These are phyloP conservation scores for Semicossyphus pulcher DNA, from an alignment of 2,113 vertebrate genomes.

Conservation along the genomic window DNA sequence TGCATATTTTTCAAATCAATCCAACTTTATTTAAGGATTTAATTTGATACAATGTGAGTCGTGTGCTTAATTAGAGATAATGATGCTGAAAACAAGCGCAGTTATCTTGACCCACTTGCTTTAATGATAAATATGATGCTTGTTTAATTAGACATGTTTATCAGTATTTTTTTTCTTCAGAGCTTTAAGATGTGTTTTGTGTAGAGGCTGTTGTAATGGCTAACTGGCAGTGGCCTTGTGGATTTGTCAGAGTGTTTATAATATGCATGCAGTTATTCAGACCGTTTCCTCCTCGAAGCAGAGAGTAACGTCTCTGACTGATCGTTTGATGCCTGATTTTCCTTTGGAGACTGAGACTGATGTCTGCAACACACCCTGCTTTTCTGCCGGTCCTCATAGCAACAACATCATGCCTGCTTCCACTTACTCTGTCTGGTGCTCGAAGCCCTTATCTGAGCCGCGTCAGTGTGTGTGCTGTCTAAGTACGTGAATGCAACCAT, in stretches of 20 bases:
- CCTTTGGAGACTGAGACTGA: conserved; percentile 65
- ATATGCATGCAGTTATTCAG: conserved; percentile 2
- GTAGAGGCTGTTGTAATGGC: too few relatives aligned
- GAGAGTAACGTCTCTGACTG: conserved; percentile 7
- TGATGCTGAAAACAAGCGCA: too few relatives aligned
- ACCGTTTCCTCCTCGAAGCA: background rate
- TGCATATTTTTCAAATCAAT: too few relatives aligned
- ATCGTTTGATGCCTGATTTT: conserved; percentile 59
- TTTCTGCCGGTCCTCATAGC: conserved; percentile 78
- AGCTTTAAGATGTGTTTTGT: too few relatives aligned
- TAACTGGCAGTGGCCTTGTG: background rate
- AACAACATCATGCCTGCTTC: conserved; percentile 67
- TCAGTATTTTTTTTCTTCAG: too few relatives aligned
- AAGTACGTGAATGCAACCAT: background rate
- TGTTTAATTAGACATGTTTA: background rate
- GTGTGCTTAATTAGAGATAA: too few relatives aligned
- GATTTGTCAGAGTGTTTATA: background rate
- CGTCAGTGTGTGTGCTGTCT: conserved; percentile 3
- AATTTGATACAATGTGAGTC: too few relatives aligned
- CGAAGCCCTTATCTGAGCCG: conserved; percentile 39
- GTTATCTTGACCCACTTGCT: too few relatives aligned
- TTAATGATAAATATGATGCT: background rate
- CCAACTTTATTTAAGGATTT: too few relatives aligned
- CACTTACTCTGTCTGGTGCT: conserved; percentile 54
- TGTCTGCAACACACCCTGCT: conserved; percentile 66